Evolutionary conservation across 2,797 vertebrate species (phyloP).

Genomic region (Malurus splendens): DNA sequence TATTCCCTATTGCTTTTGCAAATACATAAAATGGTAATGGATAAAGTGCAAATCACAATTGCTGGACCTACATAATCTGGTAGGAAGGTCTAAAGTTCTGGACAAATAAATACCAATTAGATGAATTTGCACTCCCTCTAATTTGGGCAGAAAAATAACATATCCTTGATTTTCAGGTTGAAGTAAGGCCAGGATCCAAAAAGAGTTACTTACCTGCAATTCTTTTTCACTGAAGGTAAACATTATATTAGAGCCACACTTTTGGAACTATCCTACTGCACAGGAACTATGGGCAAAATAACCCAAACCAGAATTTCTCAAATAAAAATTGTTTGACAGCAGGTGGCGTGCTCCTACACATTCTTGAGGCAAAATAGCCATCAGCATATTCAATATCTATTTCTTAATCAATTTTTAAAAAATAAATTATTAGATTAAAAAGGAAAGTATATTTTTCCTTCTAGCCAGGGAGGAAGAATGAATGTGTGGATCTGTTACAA

Average conservation of each 20-base stretch:
- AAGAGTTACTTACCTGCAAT: constrained; percentile 51
- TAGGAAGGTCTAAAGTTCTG: neutral
- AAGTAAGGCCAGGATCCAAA: neutral
- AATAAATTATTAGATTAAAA: neutral
- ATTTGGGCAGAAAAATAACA: neutral
- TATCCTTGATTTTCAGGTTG: neutral
- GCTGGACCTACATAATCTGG: neutral
- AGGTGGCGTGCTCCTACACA: constrained; percentile 15
- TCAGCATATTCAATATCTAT: neutral
- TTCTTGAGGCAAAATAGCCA: neutral
- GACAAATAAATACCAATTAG: neutral
- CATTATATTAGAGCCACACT: constrained; percentile 54
- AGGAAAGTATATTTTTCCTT: neutral
- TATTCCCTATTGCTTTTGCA: neutral
- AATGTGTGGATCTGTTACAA: constrained; percentile 55
- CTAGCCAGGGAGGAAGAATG: neutral
- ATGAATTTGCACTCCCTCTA: neutral
- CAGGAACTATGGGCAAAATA: neutral
- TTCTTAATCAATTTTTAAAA: neutral
- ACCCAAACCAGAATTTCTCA: neutral
- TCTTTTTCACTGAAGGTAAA: constrained; percentile 58
- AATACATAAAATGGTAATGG: neutral
- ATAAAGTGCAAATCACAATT: neutral
- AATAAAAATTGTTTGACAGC: constrained; percentile 5
- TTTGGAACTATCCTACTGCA: neutral